A percentile compares a stretch with the other conserved stretches of the same genome.
These are phyloP conservation scores for Coptodon bakossiorum DNA, from an alignment of 2,113 vertebrate genomes.

Conservation along the genomic window DNA sequence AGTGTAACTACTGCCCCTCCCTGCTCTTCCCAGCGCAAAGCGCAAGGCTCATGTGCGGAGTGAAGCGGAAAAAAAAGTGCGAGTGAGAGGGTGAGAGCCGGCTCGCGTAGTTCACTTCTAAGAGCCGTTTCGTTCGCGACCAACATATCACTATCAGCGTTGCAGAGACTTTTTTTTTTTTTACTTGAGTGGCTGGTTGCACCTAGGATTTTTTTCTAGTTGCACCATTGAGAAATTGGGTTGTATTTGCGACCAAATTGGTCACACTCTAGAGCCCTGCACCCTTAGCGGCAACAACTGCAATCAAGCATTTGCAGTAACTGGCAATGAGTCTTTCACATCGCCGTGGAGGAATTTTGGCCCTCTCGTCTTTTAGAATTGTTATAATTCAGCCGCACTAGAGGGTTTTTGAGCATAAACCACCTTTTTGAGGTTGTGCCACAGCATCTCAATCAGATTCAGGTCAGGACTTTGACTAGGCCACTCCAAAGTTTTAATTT, in stretches of 20 bases:
- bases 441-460: background rate
- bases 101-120: too few species aligned
- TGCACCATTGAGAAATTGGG: too few species aligned
- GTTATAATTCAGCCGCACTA: background rate
- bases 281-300: background rate
- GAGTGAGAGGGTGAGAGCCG: too few species aligned
- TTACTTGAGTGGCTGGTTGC: too few species aligned
- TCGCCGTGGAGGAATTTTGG: background rate
- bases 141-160: background rate
- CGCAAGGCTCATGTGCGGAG: too few species aligned
- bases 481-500: background rate
- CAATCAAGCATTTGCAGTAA: background rate
- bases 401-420: background rate
- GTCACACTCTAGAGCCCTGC: too few species aligned
- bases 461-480: background rate
- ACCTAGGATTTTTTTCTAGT: too few species aligned
- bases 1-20: too few species aligned
- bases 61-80: too few species aligned
- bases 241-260: too few species aligned
- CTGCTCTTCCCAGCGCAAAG: too few species aligned
- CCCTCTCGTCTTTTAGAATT: background rate
- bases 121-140: too few species aligned
- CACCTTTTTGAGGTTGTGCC: background rate
- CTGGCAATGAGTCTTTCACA: background rate
- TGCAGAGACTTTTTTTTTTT: background rate